Evolutionary conservation across 2,888 invertebrate species (phyloP), one percentile per base, ranked within the genome.

Genomic region (Diplazon laetatorius): DNA sequence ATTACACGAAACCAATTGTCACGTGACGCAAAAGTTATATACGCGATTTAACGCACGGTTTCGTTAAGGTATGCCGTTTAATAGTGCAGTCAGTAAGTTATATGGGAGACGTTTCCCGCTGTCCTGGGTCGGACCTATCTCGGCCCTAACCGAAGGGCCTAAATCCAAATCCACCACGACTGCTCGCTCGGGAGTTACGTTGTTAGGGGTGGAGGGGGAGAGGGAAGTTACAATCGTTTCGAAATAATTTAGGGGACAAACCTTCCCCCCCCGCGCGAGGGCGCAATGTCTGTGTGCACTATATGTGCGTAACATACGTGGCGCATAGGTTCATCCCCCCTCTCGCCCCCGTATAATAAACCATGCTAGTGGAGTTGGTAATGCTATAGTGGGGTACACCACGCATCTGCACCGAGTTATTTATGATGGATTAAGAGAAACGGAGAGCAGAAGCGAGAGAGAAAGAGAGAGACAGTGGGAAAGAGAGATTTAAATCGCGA

Each of bases 371-470:
- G 22, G 70, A 75, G 57, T 72, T 57, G 70, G 70, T 78, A 74
- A 78, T 79, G 72, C 60, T 71, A 66, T 74, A 50, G 39, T 63
- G 72, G 42, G 48, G 68, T 63, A 63, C 66, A 72, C n/a, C 73
- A 83, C 88, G 87, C 90, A 89, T 89, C 89, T 89, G 89, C 83
- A 87, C 85, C 81, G 87, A 90, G 90, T 91, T 91, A 91, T 90
- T 90, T 90, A 90, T 89, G 90, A 89, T 89, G 89, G 90, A 90
- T 90, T 81, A 30, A 89, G 89, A 89, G 89, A 87, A 82, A 83
- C 83, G 84, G 44, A 46, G 66, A 78, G 59, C 20, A 14, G 22
- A 25, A 62, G 73, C 42, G 62, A 46, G 62, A 48, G 48, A 5
- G 66, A 52, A 22, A 20, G 30, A 74, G 50, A 35, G 30, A 5